Base-by-base conservation (phyloP, 2,888 invertebrate species). In the Hyalella azteca region DNA sequence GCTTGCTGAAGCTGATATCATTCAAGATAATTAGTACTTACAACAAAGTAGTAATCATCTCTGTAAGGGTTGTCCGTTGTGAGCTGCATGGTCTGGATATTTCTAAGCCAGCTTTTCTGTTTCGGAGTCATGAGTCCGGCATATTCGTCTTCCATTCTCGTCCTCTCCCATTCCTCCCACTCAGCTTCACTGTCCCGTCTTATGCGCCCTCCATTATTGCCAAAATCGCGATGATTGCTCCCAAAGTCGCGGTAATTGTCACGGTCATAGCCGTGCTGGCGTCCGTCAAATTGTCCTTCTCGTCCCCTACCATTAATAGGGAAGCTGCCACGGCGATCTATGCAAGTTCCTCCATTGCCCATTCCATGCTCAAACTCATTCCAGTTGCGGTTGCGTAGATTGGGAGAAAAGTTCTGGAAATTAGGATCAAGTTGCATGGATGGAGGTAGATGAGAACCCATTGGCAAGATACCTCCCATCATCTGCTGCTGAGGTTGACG, bases 81-180 rank as follows among this genome's bases (percentile, higher is more conserved):
- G 0, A 98, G 90, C 87, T 98, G 98, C 82, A 97, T 88, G 87
- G 97, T 90, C 88, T 98, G 98, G 85, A 99, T 98, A 87, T 96
- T 96, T 85, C 97, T 92, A 15, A 99, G 90, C 96, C 98, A 98
- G 86, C 97, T 96, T 86, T 97, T 97, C 88, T 99, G 98, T 40
- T 95, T 91, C 84, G 92, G 92, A 19, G 94, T 94, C 98, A 99
- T 98, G 15, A 98, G 90, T 0, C 97, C 97, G 0, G 94, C 93
- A 87, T 95, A 97, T 85, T 94, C 94, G 86, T 96, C 95, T 82
- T 89, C 89, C 60, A 90, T 90, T 9, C 83, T 76, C 40, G 66
- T 50, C 32, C 83, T 66, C 40, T 81, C 78, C 83, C 83, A 83
- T 29, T 83, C 83, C 75, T 83, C 83, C 83, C 83, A 83, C 40